phyloP scores from a whole-genome alignment of 2,888 invertebrate species.

The Villa cingulata region DNA sequence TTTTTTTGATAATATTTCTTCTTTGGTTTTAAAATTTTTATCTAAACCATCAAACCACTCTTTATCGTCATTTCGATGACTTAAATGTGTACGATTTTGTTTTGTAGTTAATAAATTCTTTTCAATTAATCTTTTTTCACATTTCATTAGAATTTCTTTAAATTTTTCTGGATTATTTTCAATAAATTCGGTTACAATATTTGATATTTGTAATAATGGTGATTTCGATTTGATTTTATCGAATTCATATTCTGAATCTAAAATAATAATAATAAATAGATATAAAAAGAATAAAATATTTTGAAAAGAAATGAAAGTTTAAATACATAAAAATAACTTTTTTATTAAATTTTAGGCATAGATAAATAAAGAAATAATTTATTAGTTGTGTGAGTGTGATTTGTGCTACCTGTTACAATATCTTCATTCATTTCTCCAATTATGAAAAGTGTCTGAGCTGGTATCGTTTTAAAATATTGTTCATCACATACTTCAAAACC shows the following conservation, averaged over 20 bases:
- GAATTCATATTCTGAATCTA: constrained; percentile 30
- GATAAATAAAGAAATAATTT: too few relatives aligned
- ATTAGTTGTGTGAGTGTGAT: too few relatives aligned
- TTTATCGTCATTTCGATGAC: constrained; percentile 52
- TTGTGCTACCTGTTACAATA: constrained; percentile 42
- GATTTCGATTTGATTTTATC: constrained; percentile 33
- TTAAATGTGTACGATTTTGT: constrained; percentile 42
- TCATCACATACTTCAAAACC: constrained; percentile 61
- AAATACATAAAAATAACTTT: too few relatives aligned
- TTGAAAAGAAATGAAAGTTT: too few relatives aligned
- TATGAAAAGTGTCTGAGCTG: constrained; percentile 62
- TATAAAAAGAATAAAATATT: neutral
- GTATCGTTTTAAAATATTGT: constrained; percentile 60
- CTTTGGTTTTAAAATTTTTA: constrained; percentile 51
- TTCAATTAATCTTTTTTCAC: constrained; percentile 37
- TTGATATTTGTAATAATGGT: constrained; percentile 54
- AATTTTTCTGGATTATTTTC: constrained; percentile 45
- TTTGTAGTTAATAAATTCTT: constrained; percentile 21
- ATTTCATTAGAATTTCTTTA: constrained; percentile 28
- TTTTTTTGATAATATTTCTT: constrained; percentile 67
- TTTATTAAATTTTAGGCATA: too few relatives aligned
- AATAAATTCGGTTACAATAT: constrained; percentile 59
- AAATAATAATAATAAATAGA: too few relatives aligned
- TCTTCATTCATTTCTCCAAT: constrained; percentile 38
- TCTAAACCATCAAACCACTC: constrained; percentile 65